Evolutionary conservation across 2,113 vertebrate genomes (phyloP).

Genomic region (Ceyx melanurus): DNA sequence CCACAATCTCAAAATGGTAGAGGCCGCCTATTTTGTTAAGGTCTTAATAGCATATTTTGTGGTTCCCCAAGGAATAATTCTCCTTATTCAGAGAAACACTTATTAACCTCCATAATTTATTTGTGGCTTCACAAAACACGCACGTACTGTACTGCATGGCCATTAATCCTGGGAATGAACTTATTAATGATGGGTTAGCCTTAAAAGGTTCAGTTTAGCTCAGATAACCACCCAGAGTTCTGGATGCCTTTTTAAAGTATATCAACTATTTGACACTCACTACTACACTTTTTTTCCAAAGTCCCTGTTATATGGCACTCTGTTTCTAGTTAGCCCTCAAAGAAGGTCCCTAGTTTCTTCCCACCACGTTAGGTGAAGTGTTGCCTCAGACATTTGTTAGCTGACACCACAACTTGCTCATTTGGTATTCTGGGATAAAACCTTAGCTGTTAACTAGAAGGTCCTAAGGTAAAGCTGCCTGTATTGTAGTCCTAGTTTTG

Average conservation of each 20-base stretch:
- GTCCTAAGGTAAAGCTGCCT: background rate
- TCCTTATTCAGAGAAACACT: constrained; percentile 60
- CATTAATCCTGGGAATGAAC: constrained; percentile 66
- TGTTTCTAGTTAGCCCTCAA: background rate
- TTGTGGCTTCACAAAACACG: constrained; percentile 61
- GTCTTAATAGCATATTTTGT: constrained; percentile 55
- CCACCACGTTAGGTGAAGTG: background rate
- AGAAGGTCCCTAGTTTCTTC: background rate
- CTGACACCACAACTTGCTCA: background rate
- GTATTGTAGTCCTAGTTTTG: background rate
- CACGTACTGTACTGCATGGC: constrained; percentile 26
- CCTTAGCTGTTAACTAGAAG: background rate
- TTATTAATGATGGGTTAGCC: constrained; percentile 57
- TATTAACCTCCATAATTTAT: constrained; percentile 65
- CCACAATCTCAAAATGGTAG: constrained; percentile 63
- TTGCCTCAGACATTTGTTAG: background rate
- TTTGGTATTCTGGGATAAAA: background rate
- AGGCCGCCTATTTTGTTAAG: constrained; percentile 54
- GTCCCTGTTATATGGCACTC: background rate
- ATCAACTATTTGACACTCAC: background rate
- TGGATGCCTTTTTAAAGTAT: constrained; percentile 22
- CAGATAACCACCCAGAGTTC: constrained; percentile 64
- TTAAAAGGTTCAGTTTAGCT: constrained; percentile 47
- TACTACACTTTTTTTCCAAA: constrained; percentile 8
- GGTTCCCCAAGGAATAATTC: constrained; percentile 58